phyloP scores from a whole-genome alignment of 2,888 invertebrate genomes.

The Calliopum simillimum region DNA sequence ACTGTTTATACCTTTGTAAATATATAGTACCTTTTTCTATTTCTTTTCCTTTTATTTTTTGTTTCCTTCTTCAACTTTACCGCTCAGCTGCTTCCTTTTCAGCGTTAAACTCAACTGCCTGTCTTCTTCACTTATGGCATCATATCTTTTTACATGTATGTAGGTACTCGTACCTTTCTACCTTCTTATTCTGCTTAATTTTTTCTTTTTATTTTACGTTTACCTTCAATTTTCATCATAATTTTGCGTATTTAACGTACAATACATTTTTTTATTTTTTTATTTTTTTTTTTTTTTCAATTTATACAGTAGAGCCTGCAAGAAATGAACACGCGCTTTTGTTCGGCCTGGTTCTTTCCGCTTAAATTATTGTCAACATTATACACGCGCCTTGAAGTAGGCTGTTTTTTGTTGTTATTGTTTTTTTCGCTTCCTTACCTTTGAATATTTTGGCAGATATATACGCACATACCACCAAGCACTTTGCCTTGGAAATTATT shows the following conservation, averaged over 20 bases:
- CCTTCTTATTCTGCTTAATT: no score
- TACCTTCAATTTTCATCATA: conserved; percentile 1
- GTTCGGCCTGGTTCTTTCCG: not conserved
- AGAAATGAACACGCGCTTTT: not conserved
- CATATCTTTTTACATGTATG: not conserved
- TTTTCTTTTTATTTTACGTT: not conserved
- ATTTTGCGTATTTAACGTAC: conserved; percentile 17
- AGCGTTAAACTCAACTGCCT: no score
- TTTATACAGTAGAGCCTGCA: no score
- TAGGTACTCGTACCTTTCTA: not conserved
- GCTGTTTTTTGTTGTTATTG: not conserved
- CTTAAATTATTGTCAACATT: conserved; percentile 25
- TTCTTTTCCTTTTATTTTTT: not conserved
- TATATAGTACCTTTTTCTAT: no score
- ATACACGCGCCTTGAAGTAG: conserved; percentile 9
- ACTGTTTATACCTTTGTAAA: no score
- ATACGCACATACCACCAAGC: not conserved
- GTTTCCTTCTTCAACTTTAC: not conserved
- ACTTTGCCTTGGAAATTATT: conserved; percentile 15
- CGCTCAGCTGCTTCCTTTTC: not conserved
- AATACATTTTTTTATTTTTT: not conserved
- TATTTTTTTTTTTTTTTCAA: not conserved
- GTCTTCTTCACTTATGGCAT: no score
- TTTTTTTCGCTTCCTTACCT: not conserved
- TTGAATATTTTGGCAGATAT: not conserved